Percentiles rank a stretch among this genome's conserved stretches.
These are phyloP conservation scores for Mesorhabditis sp. DNA, from an alignment of 2,888 invertebrate genomes.

Conservation along the genomic window DNA sequence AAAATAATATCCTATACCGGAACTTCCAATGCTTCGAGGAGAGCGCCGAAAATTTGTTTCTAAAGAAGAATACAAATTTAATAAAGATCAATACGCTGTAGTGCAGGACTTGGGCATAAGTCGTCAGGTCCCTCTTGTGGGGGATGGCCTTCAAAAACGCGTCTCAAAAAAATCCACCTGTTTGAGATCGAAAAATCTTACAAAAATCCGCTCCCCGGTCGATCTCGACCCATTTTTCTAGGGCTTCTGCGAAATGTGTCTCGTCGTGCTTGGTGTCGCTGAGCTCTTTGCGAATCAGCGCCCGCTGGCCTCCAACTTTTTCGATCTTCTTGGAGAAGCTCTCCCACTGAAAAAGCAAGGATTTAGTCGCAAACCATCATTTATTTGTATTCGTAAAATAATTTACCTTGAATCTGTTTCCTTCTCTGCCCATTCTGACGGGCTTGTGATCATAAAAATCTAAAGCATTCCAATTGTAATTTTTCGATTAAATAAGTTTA, in stretches of 20 bases:
- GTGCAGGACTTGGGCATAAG: constrained; percentile 78
- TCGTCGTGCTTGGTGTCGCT: constrained; percentile 63
- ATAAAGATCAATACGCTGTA: constrained; percentile 58
- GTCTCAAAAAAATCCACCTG: constrained; percentile 42
- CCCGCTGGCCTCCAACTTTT: constrained; percentile 80
- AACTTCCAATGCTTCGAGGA: constrained; percentile 73
- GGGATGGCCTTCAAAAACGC: constrained; percentile 73
- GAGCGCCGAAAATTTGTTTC: constrained; percentile 55
- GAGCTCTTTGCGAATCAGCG: constrained; percentile 16
- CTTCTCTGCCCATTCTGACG: background rate
- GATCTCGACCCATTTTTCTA: constrained; percentile 83
- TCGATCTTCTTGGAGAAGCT: constrained; percentile 80
- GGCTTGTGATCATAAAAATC: too few relatives aligned
- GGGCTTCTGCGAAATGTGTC: constrained; percentile 76
- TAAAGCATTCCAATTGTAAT: too few relatives aligned
- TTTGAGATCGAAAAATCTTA: constrained; percentile 67
- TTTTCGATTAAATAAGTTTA: too few relatives aligned
- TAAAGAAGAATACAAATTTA: constrained; percentile 4
- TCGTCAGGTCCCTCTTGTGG: constrained; percentile 69
- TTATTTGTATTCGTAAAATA: background rate
- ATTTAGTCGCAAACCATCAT: background rate
- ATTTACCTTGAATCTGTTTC: constrained; percentile 1
- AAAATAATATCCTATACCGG: constrained; percentile 63
- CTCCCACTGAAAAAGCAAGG: constrained; percentile 23
- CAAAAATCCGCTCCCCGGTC: constrained; percentile 71